Base-by-base conservation (phyloP, 2,113 vertebrate species). In the Etheostoma spectabile region DNA sequence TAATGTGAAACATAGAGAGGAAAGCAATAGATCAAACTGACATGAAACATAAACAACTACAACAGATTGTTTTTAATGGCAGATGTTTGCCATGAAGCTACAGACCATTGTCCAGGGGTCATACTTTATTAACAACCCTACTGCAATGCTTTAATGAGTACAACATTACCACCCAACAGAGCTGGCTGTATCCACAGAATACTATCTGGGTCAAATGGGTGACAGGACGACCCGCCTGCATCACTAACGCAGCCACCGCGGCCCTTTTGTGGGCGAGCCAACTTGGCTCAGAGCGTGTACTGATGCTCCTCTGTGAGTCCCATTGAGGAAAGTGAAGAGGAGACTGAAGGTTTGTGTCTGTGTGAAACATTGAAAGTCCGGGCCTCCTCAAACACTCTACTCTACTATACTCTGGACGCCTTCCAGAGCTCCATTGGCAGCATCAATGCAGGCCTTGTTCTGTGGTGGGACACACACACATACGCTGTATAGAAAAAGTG, bases 381-480 rank as follows among this genome's bases (percentile, higher is more conserved):
- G 78, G 69, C 75, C 77, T 38, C 60, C 83, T 80, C 63, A 55
- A 80, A 86, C 77, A 60, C 72, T 74, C 49, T 71, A 27, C 83
- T 79, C 61, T 62, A 68, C 86, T 86, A 84, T 48, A 76, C 72
- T 77, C 79, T 89, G 92, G 88, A 84, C 19, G 66, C 74, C 55
- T 27, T 77, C 88, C 92, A 90, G 30, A 74, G 42, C 72, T 51
- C 16, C 71, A 30, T 52, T 14, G 52, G 69, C 24, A 11, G 52
- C 85, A 83, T 93, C 87, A 93, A 93, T 91, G 70, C 64, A 70
- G 46, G 82, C 85, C 87, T 90, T 93, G 93, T 93, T 86, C 75
- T 67, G 52, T 6, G 16, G 35, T 21, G n/a, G 66, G 22, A 30
- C 64, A 42, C 66, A 72, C 57, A 79, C 64, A 66, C 38, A 55